Evolutionary conservation across 2,113 vertebrate species (phyloP).

Genomic region (Rhynchomys soricoides): DNA sequence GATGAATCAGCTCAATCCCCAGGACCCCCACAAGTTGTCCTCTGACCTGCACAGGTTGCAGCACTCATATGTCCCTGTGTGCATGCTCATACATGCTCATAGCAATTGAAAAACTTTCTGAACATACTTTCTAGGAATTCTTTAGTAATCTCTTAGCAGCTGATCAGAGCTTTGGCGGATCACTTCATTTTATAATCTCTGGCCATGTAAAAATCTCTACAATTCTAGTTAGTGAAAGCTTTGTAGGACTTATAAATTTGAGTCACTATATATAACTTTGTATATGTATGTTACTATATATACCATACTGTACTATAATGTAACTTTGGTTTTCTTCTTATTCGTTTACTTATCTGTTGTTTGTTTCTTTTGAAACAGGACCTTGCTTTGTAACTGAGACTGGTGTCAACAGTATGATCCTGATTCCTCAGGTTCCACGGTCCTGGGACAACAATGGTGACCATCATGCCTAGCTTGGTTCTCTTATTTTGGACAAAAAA

Average conservation of each 20-base stretch:
- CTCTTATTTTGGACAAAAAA: constrained; percentile 23
- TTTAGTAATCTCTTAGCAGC: not conserved
- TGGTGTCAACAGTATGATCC: not conserved
- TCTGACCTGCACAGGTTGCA: not conserved
- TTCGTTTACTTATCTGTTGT: not conserved
- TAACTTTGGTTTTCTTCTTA: not conserved
- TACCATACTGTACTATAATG: too few species aligned
- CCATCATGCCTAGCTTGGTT: not conserved
- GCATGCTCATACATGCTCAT: too few species aligned
- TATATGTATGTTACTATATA: too few species aligned
- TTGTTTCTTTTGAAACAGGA: not conserved
- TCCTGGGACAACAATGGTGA: not conserved
- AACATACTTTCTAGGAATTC: not conserved
- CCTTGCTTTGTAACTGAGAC: not conserved
- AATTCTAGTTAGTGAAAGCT: constrained; percentile 21
- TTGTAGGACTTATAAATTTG: constrained; percentile 26
- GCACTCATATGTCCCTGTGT: too few species aligned
- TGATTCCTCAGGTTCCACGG: too few species aligned
- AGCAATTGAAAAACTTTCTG: not conserved
- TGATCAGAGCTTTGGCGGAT: constrained; percentile 26
- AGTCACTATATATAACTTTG: constrained; percentile 1
- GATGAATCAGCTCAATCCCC: too few species aligned
- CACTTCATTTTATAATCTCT: constrained; percentile 34
- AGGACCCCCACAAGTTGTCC: too few species aligned
- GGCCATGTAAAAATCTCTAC: constrained; percentile 39